A percentile compares a stretch with the other conserved stretches of the same genome.
These are phyloP conservation scores for Aldabrachelys gigantea DNA, from an alignment of 2,113 vertebrate genomes.

Conservation along the genomic window DNA sequence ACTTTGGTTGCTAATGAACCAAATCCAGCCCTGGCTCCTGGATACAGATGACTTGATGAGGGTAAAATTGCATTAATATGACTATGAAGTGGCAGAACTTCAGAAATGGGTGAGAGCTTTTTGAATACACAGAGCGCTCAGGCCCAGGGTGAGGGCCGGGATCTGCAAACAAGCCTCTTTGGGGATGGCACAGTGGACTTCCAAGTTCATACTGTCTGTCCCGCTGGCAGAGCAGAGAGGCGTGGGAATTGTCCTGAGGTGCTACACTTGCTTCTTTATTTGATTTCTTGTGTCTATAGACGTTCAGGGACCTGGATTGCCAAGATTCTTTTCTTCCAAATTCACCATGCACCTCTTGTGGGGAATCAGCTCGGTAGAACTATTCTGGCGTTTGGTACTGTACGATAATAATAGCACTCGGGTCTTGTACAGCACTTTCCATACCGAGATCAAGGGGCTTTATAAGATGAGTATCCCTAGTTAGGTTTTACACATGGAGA, in stretches of 20 bases:
- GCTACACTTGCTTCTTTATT: not conserved
- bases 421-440: too few relatives aligned
- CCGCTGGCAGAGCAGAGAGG: not conserved
- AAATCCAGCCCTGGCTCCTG: not conserved
- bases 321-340: not conserved
- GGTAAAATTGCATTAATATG: not conserved
- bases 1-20: not conserved
- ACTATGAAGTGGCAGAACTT: not conserved
- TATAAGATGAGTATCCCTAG: not conserved
- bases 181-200: not conserved
- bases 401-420: too few relatives aligned
- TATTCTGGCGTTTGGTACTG: too few relatives aligned
- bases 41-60: not conserved
- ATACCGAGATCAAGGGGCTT: not conserved
- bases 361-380: not conserved
- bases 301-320: not conserved
- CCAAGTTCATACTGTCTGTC: not conserved
- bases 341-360: not conserved
- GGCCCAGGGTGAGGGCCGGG: not conserved
- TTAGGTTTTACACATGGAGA: accelerated
- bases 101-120: not conserved
- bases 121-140: not conserved
- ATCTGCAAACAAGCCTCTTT: not conserved
- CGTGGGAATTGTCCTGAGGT: not conserved
- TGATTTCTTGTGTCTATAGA: not conserved